Conservation (phyloP, 1,140 invertebrate genomes). For the Helicorthomorpha holstii region DNA sequence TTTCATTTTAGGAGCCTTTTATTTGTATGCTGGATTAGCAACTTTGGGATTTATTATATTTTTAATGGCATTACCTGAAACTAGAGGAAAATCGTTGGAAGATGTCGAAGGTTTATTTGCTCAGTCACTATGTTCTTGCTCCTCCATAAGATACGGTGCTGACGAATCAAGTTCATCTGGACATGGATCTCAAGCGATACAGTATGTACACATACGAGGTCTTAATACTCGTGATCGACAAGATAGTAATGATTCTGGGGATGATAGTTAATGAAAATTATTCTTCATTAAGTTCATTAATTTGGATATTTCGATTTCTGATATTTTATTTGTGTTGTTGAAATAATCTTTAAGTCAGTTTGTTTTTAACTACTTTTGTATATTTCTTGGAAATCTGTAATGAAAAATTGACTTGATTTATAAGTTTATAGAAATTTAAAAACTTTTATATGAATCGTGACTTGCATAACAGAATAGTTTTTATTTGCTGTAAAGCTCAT, state of each 20-base stretch:
- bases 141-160: neutral
- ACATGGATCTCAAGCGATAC: conserved; percentile 20
- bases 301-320: no score
- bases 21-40: conserved; percentile 32
- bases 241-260: conserved; percentile 12
- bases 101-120: conserved; percentile 33
- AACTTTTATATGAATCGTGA: no score
- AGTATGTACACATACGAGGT: conserved; percentile 31
- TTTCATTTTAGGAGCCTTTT: conserved; percentile 36
- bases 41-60: conserved; percentile 31
- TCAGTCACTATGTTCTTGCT: no score
- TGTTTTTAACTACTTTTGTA: no score
- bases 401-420: no score
- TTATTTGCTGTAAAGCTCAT: no score
- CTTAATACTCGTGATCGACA: conserved; percentile 22
- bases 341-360: no score
- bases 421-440: no score
- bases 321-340: no score
- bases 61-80: conserved; percentile 35
- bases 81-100: conserved; percentile 34
- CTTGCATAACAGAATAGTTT: no score
- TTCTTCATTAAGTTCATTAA: no score
- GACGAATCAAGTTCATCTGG: neutral
- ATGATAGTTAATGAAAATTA: conserved; percentile 10
- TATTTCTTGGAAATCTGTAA: no score